Evolutionary conservation across 2,888 invertebrate species (phyloP), one percentile per base, ranked within the genome.

Genomic region (Catocala sponsa): DNA sequence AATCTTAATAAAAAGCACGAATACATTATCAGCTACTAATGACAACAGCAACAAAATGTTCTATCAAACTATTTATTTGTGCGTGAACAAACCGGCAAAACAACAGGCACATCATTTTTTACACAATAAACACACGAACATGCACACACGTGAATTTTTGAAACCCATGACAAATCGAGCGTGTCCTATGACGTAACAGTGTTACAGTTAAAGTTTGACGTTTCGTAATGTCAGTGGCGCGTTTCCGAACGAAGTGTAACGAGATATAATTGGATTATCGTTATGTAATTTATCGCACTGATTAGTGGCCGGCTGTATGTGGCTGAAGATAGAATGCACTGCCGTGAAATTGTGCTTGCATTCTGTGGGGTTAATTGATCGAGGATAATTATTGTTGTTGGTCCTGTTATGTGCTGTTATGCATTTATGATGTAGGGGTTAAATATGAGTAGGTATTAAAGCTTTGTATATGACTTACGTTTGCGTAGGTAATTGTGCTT

Each of bases 141-240:
- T 25, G 9, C 46, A 52, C 72, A 70, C 70, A 65, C 68, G 70
- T 76, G 76, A 76, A 13, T 81, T 76, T 80, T 76, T 76, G 71
- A 79, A 85, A 76, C 72, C 78, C 76, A 68, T 68, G 74, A 58
- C 84, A 80, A 87, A 85, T 83, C 81, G 71, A 67, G 70, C 81
- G 82, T 74, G 33, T 13, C 56, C 10, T 42, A 6, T 58, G 68
- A 83, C 84, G 79, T 78, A 78, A 82, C 80, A 68, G 68, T 62
- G 65, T 77, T 76, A 70, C 63, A 76, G 50, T 74, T 67, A 33
- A 32, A 52, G 15, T 55, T 59, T 64, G 59, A 66, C 53, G 64
- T 76, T 68, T 69, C 78, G 69, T 65, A 76, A 76, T 46, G 55
- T 67, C 74, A 65, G 63, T 64, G 61, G 60, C 46, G 56, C 49